Evolutionary conservation across 2,888 invertebrate genomes (phyloP).

Genomic region (Xestoiulus laeticollis): DNA sequence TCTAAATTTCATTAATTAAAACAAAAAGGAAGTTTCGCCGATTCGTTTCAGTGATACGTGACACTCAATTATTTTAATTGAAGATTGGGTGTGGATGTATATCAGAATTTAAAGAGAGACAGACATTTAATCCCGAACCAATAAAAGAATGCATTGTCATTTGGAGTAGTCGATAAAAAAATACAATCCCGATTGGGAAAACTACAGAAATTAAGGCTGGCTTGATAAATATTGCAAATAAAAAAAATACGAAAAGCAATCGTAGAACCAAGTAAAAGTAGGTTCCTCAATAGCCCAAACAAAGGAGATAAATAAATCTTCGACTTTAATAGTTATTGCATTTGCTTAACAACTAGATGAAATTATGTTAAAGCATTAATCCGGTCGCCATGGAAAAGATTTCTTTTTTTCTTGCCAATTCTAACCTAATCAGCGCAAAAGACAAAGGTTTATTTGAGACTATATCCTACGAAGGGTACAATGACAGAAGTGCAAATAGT

Average conservation of each 20-base stretch:
- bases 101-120: not conserved
- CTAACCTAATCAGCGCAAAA: constrained; percentile 5
- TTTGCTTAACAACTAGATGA: constrained; percentile 4
- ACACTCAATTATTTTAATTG: constrained; percentile 26
- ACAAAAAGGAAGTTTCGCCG: not conserved
- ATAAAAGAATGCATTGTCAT: not conserved
- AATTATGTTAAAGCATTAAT: constrained; percentile 1
- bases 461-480: not conserved
- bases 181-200: not conserved
- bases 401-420: not conserved
- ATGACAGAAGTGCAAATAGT: constrained; percentile 26
- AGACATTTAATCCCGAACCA: not conserved
- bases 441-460: not conserved
- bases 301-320: constrained; percentile 7
- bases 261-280: not conserved
- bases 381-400: not conserved
- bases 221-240: not conserved
- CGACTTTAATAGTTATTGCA: constrained; percentile 18
- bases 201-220: not conserved
- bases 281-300: not conserved
- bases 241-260: not conserved
- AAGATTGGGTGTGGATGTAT: not conserved
- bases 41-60: not conserved
- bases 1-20: not conserved
- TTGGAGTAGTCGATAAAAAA: not conserved